A percentile compares a stretch with the other conserved stretches of the same genome.
phyloP scores from a whole-genome alignment of 2,113 vertebrate species.

The Gymnorhina tibicen region DNA sequence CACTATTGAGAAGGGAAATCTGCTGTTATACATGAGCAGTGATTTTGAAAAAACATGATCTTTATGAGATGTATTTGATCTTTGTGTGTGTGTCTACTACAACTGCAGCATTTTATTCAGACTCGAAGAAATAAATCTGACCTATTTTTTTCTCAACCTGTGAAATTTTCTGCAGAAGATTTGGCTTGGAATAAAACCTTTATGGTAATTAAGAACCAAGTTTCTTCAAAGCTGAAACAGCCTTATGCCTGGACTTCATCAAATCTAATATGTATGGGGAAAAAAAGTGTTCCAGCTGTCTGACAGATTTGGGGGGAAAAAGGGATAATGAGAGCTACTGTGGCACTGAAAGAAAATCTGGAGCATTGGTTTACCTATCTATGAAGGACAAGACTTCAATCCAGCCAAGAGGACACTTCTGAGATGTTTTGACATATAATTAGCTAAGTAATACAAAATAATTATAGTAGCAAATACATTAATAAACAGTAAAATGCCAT shows the following conservation, averaged over 20 bases:
- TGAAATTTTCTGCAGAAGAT: not conserved
- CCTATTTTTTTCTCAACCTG: not conserved
- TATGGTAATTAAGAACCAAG: not conserved
- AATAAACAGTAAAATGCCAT: not conserved
- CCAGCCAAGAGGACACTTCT: not conserved
- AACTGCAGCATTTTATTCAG: not conserved
- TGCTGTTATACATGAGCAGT: not conserved
- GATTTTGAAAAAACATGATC: not conserved
- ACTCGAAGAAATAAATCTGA: not conserved
- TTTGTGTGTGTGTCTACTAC: not conserved
- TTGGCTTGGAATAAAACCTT: not conserved
- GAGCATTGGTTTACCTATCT: not conserved
- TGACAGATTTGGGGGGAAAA: not conserved
- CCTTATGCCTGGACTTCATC: not conserved
- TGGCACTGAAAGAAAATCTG: not conserved
- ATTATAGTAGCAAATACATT: not conserved
- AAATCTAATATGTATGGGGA: not conserved
- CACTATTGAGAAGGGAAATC: not conserved
- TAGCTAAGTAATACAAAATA: not conserved
- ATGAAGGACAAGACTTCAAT: not conserved
- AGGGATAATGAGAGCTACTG: not conserved
- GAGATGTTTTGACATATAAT: not conserved
- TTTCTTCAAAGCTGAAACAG: not conserved
- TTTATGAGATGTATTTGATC: not conserved
- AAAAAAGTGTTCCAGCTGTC: not conserved